These are phyloP conservation scores for Drosophila funebris DNA, from an alignment of 1,140 invertebrate species.

Conservation along the genomic window DNA sequence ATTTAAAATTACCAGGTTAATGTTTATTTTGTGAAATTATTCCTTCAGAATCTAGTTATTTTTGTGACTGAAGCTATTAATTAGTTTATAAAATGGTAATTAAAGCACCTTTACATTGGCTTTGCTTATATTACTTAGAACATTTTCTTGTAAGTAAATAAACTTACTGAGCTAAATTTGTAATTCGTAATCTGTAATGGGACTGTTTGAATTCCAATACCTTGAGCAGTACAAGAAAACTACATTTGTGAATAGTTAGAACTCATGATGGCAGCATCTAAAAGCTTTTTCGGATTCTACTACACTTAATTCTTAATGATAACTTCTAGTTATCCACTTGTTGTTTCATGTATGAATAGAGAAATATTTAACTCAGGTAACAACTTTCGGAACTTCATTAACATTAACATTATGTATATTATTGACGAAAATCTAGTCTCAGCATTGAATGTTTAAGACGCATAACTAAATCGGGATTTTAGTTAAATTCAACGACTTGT, in stretches of 20 bases:
- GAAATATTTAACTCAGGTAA: too few species aligned
- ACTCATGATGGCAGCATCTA: conserved; percentile 1
- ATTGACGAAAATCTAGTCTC: neutral
- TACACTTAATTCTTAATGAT: neutral
- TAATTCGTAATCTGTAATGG: neutral
- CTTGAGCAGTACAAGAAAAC: conserved; percentile 24
- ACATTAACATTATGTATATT: neutral
- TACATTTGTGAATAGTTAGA: conserved; percentile 9
- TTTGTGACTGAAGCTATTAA: neutral
- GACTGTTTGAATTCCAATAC: neutral
- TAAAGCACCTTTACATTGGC: neutral
- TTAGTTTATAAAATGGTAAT: neutral
- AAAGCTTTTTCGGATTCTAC: conserved; percentile 44
- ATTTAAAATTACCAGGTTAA: conserved; percentile 36
- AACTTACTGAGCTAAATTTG: neutral
- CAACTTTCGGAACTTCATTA: too few species aligned
- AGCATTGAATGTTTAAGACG: neutral
- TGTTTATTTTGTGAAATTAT: conserved; percentile 19
- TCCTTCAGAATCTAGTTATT: neutral
- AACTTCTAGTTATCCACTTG: neutral
- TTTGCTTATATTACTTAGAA: neutral
- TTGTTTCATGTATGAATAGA: too few species aligned
- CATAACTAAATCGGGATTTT: neutral
- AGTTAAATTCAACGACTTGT: neutral
- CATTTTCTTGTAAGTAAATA: neutral